A percentile compares a stretch with the other conserved stretches of the same genome.
Evolutionary conservation across 2,113 vertebrate species (phyloP).

Genomic region (Peromyscus leucopus): DNA sequence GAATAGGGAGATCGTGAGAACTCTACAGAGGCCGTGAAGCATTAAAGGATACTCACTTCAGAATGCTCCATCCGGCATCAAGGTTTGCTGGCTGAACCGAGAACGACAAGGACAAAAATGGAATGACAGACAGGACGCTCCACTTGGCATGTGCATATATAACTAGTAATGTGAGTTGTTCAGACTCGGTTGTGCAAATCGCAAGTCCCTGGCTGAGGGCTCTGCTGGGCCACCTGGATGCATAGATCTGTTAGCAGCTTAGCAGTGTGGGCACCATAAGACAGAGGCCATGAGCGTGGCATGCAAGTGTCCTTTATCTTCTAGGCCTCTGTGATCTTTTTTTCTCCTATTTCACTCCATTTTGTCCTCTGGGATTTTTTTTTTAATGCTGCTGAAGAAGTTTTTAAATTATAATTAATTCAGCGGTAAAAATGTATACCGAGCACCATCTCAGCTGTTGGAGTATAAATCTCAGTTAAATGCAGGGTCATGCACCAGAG

Average conservation of each 20-base stretch:
- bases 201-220: fast-evolving
- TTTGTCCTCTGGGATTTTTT: background rate
- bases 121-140: background rate
- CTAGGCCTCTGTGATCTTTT: background rate
- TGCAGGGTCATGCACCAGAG: background rate
- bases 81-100: background rate
- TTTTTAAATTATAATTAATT: background rate
- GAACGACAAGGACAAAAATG: background rate
- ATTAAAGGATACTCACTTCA: background rate
- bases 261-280: too few species aligned
- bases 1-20: background rate
- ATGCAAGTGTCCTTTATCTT: background rate
- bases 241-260: background rate
- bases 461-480: background rate
- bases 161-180: background rate
- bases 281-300: background rate
- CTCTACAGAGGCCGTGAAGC: background rate
- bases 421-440: background rate
- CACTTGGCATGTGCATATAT: background rate
- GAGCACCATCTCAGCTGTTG: background rate
- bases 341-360: background rate
- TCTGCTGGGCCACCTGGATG: background rate
- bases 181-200: background rate
- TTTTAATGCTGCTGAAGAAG: conserved; percentile 6
- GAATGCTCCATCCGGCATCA: background rate